These are phyloP conservation scores for Aspidiotus destructor DNA, from an alignment of 2,888 invertebrate species.

Conservation along the genomic window DNA sequence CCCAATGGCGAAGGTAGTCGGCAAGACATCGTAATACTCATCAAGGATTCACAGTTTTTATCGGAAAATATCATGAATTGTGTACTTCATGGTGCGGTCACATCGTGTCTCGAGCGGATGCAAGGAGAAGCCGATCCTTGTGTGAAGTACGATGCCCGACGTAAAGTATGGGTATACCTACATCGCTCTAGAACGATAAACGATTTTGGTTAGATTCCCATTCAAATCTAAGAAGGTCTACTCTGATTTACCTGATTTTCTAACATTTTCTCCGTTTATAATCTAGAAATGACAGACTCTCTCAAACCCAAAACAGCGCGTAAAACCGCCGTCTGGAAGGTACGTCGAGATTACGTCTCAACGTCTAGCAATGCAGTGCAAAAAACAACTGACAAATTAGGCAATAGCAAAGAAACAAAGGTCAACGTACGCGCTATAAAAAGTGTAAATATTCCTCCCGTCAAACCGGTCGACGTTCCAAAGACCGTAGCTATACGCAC, in stretches of 20 bases:
- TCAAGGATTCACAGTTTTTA: conserved; percentile 55
- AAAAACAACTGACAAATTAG: conserved; percentile 1
- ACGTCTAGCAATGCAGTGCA: neutral
- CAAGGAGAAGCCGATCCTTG: conserved; percentile 86
- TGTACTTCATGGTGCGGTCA: conserved; percentile 69
- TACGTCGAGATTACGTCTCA: conserved; percentile 16
- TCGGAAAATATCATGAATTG: conserved; percentile 46
- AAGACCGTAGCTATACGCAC: neutral
- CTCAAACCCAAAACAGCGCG: conserved; percentile 20
- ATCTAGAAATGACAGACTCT: conserved; percentile 20
- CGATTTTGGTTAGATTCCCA: conserved; percentile 50
- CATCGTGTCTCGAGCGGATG: conserved; percentile 80
- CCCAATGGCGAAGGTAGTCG: conserved; percentile 92
- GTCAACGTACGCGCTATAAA: conserved; percentile 5
- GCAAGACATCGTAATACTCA: conserved; percentile 78
- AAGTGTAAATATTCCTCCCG: conserved; percentile 1
- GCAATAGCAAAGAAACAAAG: conserved; percentile 13
- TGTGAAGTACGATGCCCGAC: conserved; percentile 81
- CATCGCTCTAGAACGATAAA: conserved; percentile 61
- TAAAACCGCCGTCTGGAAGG: conserved; percentile 21
- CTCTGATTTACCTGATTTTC: no score
- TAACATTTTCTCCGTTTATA: no score
- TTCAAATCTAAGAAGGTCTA: neutral
- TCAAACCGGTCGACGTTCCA: neutral
- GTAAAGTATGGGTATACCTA: conserved; percentile 92